phyloP scores from a whole-genome alignment of 2,797 vertebrate genomes.

The Cynodonichthys magdalenae region DNA sequence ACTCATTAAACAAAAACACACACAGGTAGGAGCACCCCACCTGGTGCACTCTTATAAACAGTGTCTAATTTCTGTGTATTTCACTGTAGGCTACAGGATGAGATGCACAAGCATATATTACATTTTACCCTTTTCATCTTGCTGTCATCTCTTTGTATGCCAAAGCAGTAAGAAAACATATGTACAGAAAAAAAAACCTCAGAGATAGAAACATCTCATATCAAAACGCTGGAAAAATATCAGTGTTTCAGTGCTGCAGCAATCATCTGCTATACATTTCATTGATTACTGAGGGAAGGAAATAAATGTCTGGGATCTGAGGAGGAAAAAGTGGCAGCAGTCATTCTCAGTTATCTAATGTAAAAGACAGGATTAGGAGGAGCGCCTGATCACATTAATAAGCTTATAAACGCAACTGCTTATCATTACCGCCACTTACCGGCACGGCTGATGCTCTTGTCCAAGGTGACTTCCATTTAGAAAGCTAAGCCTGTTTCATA shows the following conservation, averaged over 20 bases:
- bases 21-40: constrained; percentile 15
- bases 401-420: constrained; percentile 60
- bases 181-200: constrained; percentile 25
- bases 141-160: constrained; percentile 23
- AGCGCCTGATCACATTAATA: constrained; percentile 62
- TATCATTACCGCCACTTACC: constrained; percentile 66
- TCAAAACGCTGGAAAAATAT: constrained; percentile 13
- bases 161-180: constrained; percentile 37
- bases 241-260: not conserved
- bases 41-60: constrained; percentile 1
- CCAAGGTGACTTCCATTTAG: constrained; percentile 75
- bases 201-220: constrained; percentile 39
- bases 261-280: constrained; percentile 3
- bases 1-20: constrained; percentile 16
- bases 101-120: not conserved
- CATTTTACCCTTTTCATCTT: constrained; percentile 14
- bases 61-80: not conserved
- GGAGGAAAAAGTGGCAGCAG: constrained; percentile 53
- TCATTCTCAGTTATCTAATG: constrained; percentile 51
- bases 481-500: constrained; percentile 54
- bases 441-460: constrained; percentile 50
- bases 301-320: constrained; percentile 38
- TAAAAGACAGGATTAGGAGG: constrained; percentile 64
- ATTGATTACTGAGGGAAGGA: constrained; percentile 22
- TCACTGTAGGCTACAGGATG: not conserved